phyloP scores from a whole-genome alignment of 2,888 invertebrate species.

The Campoplex capitator region DNA sequence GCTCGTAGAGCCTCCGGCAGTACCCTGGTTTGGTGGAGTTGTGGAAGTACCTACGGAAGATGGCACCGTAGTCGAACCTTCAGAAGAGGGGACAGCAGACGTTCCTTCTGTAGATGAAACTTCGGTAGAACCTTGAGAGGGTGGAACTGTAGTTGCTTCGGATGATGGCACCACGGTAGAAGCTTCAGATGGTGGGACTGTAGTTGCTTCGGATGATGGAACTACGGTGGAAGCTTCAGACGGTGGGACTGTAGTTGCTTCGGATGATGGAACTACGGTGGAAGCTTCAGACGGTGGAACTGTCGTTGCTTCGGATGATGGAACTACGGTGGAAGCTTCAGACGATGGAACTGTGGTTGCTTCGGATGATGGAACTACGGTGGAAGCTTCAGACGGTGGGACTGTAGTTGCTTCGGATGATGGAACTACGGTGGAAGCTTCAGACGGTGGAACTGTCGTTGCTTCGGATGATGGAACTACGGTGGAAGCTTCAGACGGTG shows the following conservation, averaged over 20 bases:
- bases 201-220: slow-evolving; percentile 15
- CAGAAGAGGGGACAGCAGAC: slow-evolving; percentile 37
- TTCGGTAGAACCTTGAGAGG: not conserved
- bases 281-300: not conserved
- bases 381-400: too few species aligned
- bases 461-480: too few species aligned
- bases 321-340: not conserved
- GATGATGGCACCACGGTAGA: slow-evolving; percentile 22
- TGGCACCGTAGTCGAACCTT: not conserved
- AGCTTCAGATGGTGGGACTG: not conserved
- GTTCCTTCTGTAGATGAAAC: not conserved
- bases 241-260: slow-evolving; percentile 5
- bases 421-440: too few species aligned
- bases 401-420: too few species aligned
- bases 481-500: too few species aligned
- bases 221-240: slow-evolving; percentile 20
- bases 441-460: too few species aligned
- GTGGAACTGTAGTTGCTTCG: not conserved
- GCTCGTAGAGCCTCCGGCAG: slow-evolving; percentile 12
- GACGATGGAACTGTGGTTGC: not conserved
- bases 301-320: not conserved
- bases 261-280: slow-evolving; percentile 17
- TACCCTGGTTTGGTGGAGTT: not conserved
- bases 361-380: too few species aligned
- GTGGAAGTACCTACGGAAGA: not conserved